These are phyloP conservation scores for Gopherus evgoodei DNA, from an alignment of 2,113 vertebrate genomes.

Conservation along the genomic window DNA sequence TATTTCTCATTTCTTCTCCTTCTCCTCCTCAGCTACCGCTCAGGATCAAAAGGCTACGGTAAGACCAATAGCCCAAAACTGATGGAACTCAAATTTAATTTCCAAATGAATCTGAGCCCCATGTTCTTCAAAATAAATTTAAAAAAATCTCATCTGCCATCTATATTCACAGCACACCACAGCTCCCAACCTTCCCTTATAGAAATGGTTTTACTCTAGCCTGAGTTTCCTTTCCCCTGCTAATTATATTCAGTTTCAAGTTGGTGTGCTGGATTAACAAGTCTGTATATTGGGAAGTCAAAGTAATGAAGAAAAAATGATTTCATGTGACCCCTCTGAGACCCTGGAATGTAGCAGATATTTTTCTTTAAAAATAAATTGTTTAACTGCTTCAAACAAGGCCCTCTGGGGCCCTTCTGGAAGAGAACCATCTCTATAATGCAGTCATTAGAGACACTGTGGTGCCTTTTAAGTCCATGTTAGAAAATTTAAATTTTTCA, in stretches of 20 bases:
- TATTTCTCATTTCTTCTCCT: fast-evolving
- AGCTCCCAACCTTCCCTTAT: neutral
- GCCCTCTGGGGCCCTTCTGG: constrained; percentile 51
- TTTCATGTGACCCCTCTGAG: constrained; percentile 44
- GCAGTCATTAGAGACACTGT: constrained; percentile 60
- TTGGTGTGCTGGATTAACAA: constrained; percentile 39
- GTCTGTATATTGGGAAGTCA: constrained; percentile 57
- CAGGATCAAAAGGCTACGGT: neutral
- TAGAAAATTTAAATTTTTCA: constrained; percentile 69
- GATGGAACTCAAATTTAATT: neutral
- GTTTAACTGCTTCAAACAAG: constrained; percentile 69
- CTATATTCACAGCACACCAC: constrained; percentile 4
- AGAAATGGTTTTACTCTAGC: neutral
- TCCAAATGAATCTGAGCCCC: neutral
- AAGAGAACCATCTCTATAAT: constrained; percentile 47
- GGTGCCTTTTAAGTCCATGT: constrained; percentile 70
- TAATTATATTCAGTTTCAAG: constrained; percentile 22
- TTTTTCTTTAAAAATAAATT: constrained; percentile 51
- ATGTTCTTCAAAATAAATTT: neutral
- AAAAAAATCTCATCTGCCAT: neutral
- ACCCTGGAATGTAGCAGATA: constrained; percentile 74
- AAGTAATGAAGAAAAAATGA: constrained; percentile 50
- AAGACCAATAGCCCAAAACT: neutral
- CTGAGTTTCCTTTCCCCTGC: neutral
- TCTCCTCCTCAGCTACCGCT: neutral